Base-by-base conservation (phyloP, 2,888 invertebrate species). In the Troides oblongomaculatus region DNA sequence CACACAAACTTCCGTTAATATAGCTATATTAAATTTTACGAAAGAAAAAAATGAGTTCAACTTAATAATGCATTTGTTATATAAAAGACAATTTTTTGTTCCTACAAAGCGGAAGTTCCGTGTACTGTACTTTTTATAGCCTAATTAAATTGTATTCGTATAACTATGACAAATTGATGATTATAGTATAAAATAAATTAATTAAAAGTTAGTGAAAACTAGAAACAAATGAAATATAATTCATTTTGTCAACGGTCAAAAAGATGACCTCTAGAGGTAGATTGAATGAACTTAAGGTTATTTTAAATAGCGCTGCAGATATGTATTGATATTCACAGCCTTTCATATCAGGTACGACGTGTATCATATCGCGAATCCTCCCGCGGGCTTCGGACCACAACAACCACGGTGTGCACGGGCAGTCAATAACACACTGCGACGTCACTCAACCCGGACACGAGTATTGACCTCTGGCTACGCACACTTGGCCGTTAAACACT, bases 401-500 rank as follows among this genome's bases (percentile, higher is more conserved):
- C 69, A 66, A 66, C 64, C 61, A 57, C 50, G 56, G 72, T 63
- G n/a, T 56, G 62, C 58, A 61, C 69, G 61, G 71, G 69, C 71
- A 62, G 64, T 71, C 75, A 69, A 64, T 60, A 62, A 30, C 61
- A 53, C 62, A 2, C 46, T 46, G 71, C 36, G 58, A 0, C 6
- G 59, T 21, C 59, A 74, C 74, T 89, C 90, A 92, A 66, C 88
- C 90, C 10, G 92, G 93, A 74, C 94, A 94, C 0, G 87, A 75
- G 75, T 91, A 94, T 66, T 87, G 86, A 6, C 78, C 79, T 23
- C 84, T 82, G 8, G 89, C 80, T 14, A 94, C 93, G 77, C 94
- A 94, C 60, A 93, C 81, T 75, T 93, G 93, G 0, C 94, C 94
- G 75, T 94, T 94, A 79, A 94, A 94, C n/a, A 93, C 76, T 71